phyloP scores from a whole-genome alignment of 2,888 invertebrate genomes.

The Nephrotoma appendiculata region DNA sequence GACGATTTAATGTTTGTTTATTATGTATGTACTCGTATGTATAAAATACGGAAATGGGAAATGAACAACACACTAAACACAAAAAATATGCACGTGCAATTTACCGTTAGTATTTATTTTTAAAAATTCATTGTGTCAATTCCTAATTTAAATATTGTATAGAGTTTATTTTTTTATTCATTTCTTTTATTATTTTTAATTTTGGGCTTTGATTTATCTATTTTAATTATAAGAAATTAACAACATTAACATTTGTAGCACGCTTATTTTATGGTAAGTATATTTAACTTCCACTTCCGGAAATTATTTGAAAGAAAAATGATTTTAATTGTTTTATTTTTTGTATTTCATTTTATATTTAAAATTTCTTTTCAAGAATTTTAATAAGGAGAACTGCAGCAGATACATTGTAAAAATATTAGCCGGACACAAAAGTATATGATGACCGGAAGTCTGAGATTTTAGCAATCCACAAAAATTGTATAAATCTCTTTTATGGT shows the following conservation, averaged over 20 bases:
- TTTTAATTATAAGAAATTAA: not conserved
- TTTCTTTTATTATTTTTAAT: not conserved
- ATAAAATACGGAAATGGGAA: not conserved
- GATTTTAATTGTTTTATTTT: not conserved
- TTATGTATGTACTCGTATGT: too few relatives aligned
- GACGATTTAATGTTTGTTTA: not conserved
- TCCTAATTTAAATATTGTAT: not conserved
- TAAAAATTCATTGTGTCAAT: not conserved
- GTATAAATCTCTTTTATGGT: too few relatives aligned
- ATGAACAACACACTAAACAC: not conserved
- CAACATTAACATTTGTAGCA: not conserved
- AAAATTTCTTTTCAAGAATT: not conserved
- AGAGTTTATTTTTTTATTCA: not conserved
- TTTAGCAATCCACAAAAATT: too few relatives aligned
- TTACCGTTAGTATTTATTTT: slow-evolving; percentile 3
- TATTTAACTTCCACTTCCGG: slow-evolving; percentile 1
- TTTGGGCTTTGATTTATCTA: not conserved
- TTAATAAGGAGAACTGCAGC: not conserved
- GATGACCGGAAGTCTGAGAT: too few relatives aligned
- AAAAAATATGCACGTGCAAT: slow-evolving; percentile 5
- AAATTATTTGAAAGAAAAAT: not conserved
- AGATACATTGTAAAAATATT: not conserved
- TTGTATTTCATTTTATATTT: not conserved
- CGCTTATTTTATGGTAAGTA: not conserved
- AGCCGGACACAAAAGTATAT: too few relatives aligned